Conservation (phyloP, 2,113 vertebrate species). For the Corvus hawaiiensis region DNA sequence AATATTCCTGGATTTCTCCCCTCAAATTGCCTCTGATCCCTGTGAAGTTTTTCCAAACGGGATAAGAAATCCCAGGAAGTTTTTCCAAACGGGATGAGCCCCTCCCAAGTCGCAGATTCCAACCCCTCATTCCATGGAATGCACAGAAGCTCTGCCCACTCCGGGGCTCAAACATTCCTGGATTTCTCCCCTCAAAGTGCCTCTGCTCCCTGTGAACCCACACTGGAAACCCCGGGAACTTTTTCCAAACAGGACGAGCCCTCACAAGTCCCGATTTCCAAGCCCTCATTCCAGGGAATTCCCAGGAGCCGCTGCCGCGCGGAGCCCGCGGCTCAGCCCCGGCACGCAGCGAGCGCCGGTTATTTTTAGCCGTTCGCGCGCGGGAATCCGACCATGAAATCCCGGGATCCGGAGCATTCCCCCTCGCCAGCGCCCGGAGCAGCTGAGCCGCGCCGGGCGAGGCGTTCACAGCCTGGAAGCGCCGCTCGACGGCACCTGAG, state of each 20-base stretch:
- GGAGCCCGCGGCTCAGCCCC: not conserved
- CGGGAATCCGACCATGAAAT: not conserved
- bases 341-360: rapidly evolving
- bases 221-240: not conserved
- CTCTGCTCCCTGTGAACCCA: too few species aligned
- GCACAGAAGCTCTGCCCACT: rapidly evolving
- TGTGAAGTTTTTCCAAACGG: rapidly evolving
- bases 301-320: not conserved
- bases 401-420: not conserved
- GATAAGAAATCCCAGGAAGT: not conserved
- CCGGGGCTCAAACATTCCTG: rapidly evolving
- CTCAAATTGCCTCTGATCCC: not conserved
- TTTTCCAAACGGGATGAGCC: not conserved
- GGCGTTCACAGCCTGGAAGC: not conserved
- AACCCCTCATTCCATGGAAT: not conserved
- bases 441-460: not conserved
- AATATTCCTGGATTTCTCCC: not conserved
- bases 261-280: not conserved
- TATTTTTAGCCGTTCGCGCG: not conserved
- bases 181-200: not conserved
- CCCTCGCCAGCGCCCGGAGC: not conserved
- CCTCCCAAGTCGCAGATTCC: rapidly evolving
- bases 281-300: not conserved
- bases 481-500: not conserved
- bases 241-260: rapidly evolving